These are phyloP conservation scores for Turdus rufiventris DNA, from an alignment of 2,113 vertebrate genomes.

Conservation along the genomic window DNA sequence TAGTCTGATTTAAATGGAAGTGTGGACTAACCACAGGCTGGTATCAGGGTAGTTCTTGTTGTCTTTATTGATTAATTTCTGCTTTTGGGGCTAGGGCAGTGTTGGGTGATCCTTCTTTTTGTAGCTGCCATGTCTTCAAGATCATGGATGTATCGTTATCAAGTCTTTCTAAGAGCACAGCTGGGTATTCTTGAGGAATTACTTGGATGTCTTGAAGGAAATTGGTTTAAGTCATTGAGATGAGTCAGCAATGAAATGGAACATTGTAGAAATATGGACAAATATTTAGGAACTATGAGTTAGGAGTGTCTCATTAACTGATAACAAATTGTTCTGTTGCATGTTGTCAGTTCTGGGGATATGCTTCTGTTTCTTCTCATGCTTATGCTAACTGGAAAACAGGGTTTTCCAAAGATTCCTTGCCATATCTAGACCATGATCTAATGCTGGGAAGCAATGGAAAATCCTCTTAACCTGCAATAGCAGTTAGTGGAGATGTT, in stretches of 20 bases:
- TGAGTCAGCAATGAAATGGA: conserved; percentile 27
- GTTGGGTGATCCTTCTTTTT: background rate
- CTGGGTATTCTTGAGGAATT: background rate
- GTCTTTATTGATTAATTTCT: background rate
- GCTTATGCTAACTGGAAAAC: background rate
- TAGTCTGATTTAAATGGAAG: background rate
- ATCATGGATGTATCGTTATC: background rate
- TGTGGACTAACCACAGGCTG: background rate
- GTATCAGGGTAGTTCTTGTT: background rate
- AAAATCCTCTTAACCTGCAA: background rate
- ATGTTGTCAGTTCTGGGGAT: background rate
- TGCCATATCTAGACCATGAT: background rate
- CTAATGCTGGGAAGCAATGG: background rate
- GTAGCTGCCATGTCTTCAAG: background rate
- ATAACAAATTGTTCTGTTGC: conserved; percentile 2
- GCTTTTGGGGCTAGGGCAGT: background rate
- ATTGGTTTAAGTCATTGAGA: background rate
- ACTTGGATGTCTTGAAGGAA: background rate
- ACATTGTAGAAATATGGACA: background rate
- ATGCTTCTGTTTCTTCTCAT: conserved; percentile 6
- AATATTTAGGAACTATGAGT: conserved; percentile 5
- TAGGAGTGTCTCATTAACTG: conserved; percentile 14
- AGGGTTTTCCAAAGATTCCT: background rate
- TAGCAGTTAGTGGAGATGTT: background rate
- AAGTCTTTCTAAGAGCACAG: background rate